These are phyloP conservation scores for Athripsodes cinereus DNA, from an alignment of 2,888 invertebrate genomes.

Conservation along the genomic window DNA sequence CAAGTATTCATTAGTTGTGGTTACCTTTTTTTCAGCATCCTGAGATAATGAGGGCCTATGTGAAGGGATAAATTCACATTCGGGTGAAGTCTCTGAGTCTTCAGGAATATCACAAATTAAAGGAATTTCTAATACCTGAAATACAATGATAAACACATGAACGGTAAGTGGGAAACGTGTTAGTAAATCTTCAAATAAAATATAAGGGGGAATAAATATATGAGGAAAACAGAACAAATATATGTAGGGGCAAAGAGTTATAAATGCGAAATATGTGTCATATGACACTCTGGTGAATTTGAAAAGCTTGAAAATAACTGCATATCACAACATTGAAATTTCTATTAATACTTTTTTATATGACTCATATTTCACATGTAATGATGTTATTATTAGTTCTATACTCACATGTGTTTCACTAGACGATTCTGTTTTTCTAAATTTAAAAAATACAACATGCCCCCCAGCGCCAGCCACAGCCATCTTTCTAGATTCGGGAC, in stretches of 20 bases:
- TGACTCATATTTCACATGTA: no score
- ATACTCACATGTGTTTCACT: slow-evolving; percentile 71
- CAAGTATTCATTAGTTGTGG: no score
- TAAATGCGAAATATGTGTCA: no score
- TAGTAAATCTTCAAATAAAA: no score
- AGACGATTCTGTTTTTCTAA: slow-evolving; percentile 83
- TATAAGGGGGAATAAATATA: no score
- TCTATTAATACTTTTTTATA: no score
- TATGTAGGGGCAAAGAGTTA: no score
- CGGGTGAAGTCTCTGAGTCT: slow-evolving; percentile 74
- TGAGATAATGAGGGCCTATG: slow-evolving; percentile 24
- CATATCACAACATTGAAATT: no score
- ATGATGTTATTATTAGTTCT: background rate
- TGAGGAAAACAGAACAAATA: no score
- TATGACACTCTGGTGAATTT: no score
- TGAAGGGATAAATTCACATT: slow-evolving; percentile 65
- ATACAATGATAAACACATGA: slow-evolving; percentile 27
- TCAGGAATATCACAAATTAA: slow-evolving; percentile 72
- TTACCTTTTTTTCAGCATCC: slow-evolving; percentile 25
- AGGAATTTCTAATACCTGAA: slow-evolving; percentile 79
- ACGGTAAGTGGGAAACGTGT: no score
- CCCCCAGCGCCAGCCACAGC: slow-evolving; percentile 88
- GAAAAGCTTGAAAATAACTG: no score
- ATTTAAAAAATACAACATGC: slow-evolving; percentile 93
- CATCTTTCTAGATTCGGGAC: slow-evolving; percentile 81